Evolutionary conservation across 2,888 invertebrate species (phyloP), one percentile per base, ranked within the genome.

Genomic region (Actias luna): DNA sequence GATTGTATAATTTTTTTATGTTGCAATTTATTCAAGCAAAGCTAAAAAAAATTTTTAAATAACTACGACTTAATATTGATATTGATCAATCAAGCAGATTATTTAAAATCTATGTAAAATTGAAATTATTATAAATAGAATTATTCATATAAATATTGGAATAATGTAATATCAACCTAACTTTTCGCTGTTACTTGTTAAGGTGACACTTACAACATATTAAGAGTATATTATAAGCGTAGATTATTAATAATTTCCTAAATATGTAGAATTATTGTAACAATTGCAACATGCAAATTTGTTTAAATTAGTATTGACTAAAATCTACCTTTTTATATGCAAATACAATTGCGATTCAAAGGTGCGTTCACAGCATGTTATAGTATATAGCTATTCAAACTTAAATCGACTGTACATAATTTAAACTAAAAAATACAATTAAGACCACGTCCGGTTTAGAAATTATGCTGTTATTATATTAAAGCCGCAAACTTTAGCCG

Each of bases 401-500:
- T 36, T 18, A 8, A 33, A 33, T 7, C 8, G 5, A n/a, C 3
- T 22, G 22, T 22, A 22, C 8, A 2, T 22, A 46, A 22, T 12
- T 46, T 22, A 46, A 18, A 18, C 22, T 46, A 7, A 46, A 46
- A 46, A 22, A 46, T 46, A 10, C 22, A 46, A 22, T 46, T 12
- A 50, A 50, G 25, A 50, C 22, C 12, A 50, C 22, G 2, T 25
- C 46, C 25, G 25, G 46, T 25, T 50, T 50, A 50, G 46, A 50
- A 25, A 50, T 25, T 50, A 50, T 50, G 12, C 22, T 50, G 46
- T 22, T 50, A 12, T 50, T 50, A 50, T 50, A 50, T 50, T 25
- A 25, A 25, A 50, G 12, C 46, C 46, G 46, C 46, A 50, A 50
- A 50, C 46, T 50, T 55, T 55, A 55, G 27, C 55, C 27, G 29